Evolutionary conservation across 2,797 vertebrate genomes (phyloP), one percentile per base, ranked within the genome.

Genomic region (Lates japonicus): DNA sequence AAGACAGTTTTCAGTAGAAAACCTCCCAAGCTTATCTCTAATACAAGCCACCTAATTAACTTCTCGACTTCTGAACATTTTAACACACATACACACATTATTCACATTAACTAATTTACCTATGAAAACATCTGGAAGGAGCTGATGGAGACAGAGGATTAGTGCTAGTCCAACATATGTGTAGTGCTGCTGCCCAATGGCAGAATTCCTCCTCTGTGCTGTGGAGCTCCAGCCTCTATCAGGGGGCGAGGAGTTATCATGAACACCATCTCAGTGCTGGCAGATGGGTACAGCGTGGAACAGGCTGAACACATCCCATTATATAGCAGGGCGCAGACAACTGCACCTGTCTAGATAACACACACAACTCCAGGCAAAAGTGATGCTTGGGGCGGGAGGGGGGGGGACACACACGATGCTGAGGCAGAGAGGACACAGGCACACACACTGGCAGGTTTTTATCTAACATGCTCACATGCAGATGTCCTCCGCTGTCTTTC

Each of bases 301-400:
- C 80, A 80, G 83, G 75, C 84, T 75, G 78, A 79, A 82, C 84
- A 74, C 83, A 82, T 88, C 85, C 87, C 60, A 86, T 91, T 88
- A 88, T 88, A 76, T 65, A 59, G 80, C 83, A 41, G 84, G 70
- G 57, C 39, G 22, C 85, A 70, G 81, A 88, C 91, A 87, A 85
- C 84, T 76, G 88, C 90, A 88, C 88, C 91, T 92, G 89, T 88
- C 89, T 10, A 90, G 91, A 92, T 93, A 93, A 92, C 82, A 48
- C 73, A 5, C 29, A 39, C 5, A 19, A 64, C 79, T 81, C 62
- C 62, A 59, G 82, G 86, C 81, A 16, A 5, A 7, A 31, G 51
- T 2, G 59, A 68, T 20, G 82, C 42, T 7, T 70, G 4, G 29
- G 49, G 60, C 37, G 5, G 57, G 20, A 48, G 16, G 20, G 22